Evolutionary conservation across 2,113 vertebrate species (phyloP), one percentile per base, ranked within the genome.

Genomic region (Solea senegalensis): DNA sequence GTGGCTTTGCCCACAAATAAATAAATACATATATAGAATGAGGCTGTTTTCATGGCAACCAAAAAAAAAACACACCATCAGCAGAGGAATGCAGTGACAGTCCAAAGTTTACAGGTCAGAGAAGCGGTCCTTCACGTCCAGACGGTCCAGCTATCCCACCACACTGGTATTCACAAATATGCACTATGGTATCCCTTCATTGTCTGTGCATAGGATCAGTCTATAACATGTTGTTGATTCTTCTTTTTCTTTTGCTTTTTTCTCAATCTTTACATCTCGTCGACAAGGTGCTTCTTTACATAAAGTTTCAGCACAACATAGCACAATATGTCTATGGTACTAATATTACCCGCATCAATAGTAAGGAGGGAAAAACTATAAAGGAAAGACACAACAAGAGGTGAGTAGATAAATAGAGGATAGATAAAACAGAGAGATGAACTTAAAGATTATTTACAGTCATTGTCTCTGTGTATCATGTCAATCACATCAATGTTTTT

Each of bases 251-350:
- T 81, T 50, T 8, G 21, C 72, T 63, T 73, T 85, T 59, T 46
- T 69, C 81, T 39, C 13, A 27, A 58, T 87, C 66, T 40, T 74
- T 86, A 88, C 72, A 89, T 90, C 85, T 86, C 79, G 87, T 92
- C 88, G 68, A 93, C 94, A 96, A 97, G 94, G 95, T 97, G 96
- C 95, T 95, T 95, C 94, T 95, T 94, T 90, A 94, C 93, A 93
- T 91, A 82, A 83, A 90, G 84, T 92, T 91, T 95, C 85, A 93
- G 92, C 93, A 93, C 93, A 90, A 93, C 92, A 93, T 95, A 93
- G 75, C 93, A 95, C 94, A 93, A 93, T 92, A 93, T 94, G 93
- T 92, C 93, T 93, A 92, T 92, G 93, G 94, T 94, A 91, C 92
- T 93, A 90, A 72, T 86, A 81, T 92, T 95, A 96, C 96, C 97